Evolutionary conservation across 2,113 vertebrate genomes (phyloP), one percentile per base, ranked within the genome.

Genomic region (Microtus oregoni): DNA sequence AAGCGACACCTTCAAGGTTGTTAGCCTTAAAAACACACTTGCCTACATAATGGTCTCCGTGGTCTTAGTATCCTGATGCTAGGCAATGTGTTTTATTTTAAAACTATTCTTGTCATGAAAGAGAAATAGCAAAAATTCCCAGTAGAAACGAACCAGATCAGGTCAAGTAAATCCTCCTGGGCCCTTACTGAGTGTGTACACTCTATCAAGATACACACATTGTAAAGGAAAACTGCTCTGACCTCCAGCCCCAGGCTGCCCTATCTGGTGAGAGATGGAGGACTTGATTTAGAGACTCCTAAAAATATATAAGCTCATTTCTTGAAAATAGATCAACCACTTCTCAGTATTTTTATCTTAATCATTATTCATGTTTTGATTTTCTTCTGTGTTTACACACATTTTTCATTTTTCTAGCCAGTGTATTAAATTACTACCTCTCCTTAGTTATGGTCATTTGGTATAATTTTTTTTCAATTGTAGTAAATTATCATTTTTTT

Each of bases 1-100:
- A 89, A 94, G 30, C 41, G 20, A 89, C 1, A 15, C 14, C 75
- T 88, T 76, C 26, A 86, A 63, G 58, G 1, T 12, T 87, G 13
- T 88, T 93, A 91, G 72, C 30, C 28, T 95, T 90, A 96, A 87
- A 97, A 96, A 93, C 65, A 85, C 24, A 90, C 52, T 75, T 72
- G 50, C 76, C 70, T 94, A 86, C 35, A 87, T 79, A 91, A 91
- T 91, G 85, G 83, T 81, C n/a, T 94, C 87, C 61, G 35, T 86
- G 83, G 78, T 94, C 83, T 95, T 28, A 26, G 32, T 68, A 28
- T 86, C 47, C 90, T 89, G 38, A 86, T 94, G 96, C 96, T 47
- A 96, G 87, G 41, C 70, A 75, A 81, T 86, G 14, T 70, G 38
- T 87, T 77, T 96, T 92, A 90, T 95, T 93, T 95, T 85, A 68